Percentiles rank a stretch among this genome's conserved stretches.
phyloP scores from a whole-genome alignment of 1,140 invertebrate species.

The Reticulitermes speratus region DNA sequence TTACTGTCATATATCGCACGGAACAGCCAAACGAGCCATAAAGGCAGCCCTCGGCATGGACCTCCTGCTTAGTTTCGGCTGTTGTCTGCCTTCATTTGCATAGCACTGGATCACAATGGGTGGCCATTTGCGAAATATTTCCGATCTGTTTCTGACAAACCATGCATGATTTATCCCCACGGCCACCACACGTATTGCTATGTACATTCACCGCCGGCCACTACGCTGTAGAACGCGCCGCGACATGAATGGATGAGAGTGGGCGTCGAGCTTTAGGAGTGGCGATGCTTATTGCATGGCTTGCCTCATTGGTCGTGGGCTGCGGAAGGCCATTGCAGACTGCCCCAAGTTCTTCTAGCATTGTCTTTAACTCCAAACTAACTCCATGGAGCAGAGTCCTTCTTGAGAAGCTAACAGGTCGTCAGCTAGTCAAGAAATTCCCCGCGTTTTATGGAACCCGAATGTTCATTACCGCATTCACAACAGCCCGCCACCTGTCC shows the following conservation, averaged over 20 bases:
- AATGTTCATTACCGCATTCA: too few species aligned
- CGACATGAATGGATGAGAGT: not conserved
- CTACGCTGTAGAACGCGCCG: not conserved
- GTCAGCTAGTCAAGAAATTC: too few species aligned
- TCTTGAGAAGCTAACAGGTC: too few species aligned
- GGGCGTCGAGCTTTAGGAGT: not conserved
- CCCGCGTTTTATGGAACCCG: too few species aligned
- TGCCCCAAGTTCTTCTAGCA: conserved; percentile 18
- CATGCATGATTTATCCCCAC: not conserved
- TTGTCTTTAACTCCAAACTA: too few species aligned
- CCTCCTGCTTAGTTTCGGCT: not conserved
- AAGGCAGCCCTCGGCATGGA: not conserved
- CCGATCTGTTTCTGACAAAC: not conserved
- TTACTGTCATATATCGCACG: not conserved
- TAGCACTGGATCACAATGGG: not conserved
- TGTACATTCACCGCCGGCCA: not conserved
- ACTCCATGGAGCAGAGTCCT: too few species aligned
- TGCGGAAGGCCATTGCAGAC: not conserved
- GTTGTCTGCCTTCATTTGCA: not conserved
- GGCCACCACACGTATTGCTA: too few species aligned
- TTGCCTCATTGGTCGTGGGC: conserved; percentile 4
- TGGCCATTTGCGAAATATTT: not conserved
- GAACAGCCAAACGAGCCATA: not conserved
- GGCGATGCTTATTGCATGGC: not conserved
- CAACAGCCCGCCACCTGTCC: too few species aligned